Evolutionary conservation across 30 jellyfish, hydroid and myxozoan species (phyloP).

Genomic region (Clytia hemisphaerica): DNA sequence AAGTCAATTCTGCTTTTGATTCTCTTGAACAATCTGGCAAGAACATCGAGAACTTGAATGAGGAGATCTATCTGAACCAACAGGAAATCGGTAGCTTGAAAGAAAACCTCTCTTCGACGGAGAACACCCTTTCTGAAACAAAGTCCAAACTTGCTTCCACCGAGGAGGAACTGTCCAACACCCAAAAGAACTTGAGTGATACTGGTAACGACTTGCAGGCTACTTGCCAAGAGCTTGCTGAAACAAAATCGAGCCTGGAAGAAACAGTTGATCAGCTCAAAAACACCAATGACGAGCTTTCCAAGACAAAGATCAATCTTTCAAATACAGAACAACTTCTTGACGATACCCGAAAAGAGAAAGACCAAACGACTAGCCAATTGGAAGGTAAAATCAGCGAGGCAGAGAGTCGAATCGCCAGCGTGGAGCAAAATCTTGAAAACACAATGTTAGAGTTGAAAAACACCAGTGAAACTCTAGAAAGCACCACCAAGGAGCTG

Average conservation of each 20-base stretch:
- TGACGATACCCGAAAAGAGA: no score
- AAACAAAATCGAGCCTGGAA: neutral
- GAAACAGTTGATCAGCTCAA: conserved; percentile 1
- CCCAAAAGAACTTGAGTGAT: neutral
- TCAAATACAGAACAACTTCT: no score
- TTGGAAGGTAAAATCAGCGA: no score
- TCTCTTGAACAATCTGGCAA: neutral
- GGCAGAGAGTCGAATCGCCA: no score
- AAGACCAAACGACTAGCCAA: no score
- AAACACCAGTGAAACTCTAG: no score
- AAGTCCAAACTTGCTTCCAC: neutral
- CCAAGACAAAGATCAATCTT: no score
- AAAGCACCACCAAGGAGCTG: no score
- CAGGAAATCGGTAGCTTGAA: neutral
- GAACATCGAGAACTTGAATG: neutral
- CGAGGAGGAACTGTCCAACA: neutral
- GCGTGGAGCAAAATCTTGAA: no score
- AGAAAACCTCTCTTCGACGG: neutral
- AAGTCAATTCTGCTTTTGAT: neutral
- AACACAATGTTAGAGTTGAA: no score
- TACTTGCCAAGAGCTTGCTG: neutral
- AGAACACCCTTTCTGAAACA: neutral
- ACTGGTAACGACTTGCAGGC: neutral
- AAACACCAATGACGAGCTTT: no score
- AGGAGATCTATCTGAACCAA: neutral